Evolutionary conservation across 2,888 invertebrate genomes (phyloP).

Genomic region (Drosophila quinaria): DNA sequence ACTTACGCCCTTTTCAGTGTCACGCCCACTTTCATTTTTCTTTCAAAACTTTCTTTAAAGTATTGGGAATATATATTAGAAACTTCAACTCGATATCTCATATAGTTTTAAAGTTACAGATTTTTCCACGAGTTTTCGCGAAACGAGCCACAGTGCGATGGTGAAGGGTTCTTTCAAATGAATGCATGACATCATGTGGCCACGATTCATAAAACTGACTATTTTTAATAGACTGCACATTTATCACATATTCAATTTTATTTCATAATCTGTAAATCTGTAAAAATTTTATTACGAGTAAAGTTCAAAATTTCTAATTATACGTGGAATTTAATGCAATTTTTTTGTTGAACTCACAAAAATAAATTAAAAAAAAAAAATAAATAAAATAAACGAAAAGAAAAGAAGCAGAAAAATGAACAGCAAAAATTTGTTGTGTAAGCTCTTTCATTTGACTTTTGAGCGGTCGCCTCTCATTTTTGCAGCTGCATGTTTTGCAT

Average conservation of each 20-base stretch:
- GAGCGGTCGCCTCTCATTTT: slow-evolving; percentile 28
- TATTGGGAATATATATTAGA: too few species aligned
- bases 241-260: slow-evolving; percentile 21
- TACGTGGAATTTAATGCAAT: not conserved
- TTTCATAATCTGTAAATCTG: not conserved
- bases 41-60: too few species aligned
- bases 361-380: slow-evolving; percentile 20
- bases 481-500: slow-evolving; percentile 30
- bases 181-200: not conserved
- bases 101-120: too few species aligned
- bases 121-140: too few species aligned
- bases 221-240: slow-evolving; percentile 22
- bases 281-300: too few species aligned
- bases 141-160: too few species aligned
- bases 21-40: too few species aligned
- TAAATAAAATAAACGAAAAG: not conserved
- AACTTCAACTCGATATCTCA: too few species aligned
- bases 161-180: not conserved
- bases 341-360: slow-evolving; percentile 16
- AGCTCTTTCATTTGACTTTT: slow-evolving; percentile 37
- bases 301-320: too few species aligned
- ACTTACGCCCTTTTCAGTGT: too few species aligned
- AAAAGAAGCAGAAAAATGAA: slow-evolving; percentile 13
- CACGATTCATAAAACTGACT: not conserved
- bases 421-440: slow-evolving; percentile 14